Evolutionary conservation across 2,113 vertebrate species (phyloP), one percentile per base, ranked within the genome.

Genomic region (Lepus americanus): DNA sequence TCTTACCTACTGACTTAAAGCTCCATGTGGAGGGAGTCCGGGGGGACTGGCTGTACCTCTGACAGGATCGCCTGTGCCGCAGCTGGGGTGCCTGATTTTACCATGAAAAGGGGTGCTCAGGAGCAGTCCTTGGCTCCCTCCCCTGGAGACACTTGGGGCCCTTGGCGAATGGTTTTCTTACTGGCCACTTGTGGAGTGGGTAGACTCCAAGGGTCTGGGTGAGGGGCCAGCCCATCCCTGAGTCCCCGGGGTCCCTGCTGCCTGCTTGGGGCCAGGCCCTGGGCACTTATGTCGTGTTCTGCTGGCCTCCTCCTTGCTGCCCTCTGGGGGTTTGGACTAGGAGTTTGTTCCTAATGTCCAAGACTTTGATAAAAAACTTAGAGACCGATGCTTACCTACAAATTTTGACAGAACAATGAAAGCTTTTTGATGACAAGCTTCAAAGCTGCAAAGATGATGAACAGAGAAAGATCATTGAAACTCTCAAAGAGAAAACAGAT

Each of bases 321-420:
- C 83, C 53, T 11, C 19, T 49, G 80, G 78, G 99, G 99, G 99
- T 98, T 98, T 99, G 87, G 99, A 99, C 98, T 98, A 99, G 63
- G 99, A 99, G 97, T 99, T 99, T 97, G 99, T 99, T 98, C 99
- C 99, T 27, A 99, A 99, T 3, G 99, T 99, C 97, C 99, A 99
- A 97, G 99, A 99, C 98, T 99, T 99, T 97, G 99, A 99, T 98
- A 99, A 99, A 98, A 99, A 99, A 97, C 99, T 99, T 49, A 0
- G 99, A 99, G 98, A 99, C 99, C 31, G 99, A 99, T 44, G 99
- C 99, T 95, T 99, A 99, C 96, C 98, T 99, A n/a, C 99, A 99
- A 98, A 99, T 99, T 97, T 98, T 99, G 96, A 99, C 99, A 96
- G 99, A 99, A 97, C 99, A 99, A 55, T 94, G 99, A 96, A 99